Evolutionary conservation across 2,113 vertebrate genomes (phyloP).

Genomic region (Orthonyx spaldingii): DNA sequence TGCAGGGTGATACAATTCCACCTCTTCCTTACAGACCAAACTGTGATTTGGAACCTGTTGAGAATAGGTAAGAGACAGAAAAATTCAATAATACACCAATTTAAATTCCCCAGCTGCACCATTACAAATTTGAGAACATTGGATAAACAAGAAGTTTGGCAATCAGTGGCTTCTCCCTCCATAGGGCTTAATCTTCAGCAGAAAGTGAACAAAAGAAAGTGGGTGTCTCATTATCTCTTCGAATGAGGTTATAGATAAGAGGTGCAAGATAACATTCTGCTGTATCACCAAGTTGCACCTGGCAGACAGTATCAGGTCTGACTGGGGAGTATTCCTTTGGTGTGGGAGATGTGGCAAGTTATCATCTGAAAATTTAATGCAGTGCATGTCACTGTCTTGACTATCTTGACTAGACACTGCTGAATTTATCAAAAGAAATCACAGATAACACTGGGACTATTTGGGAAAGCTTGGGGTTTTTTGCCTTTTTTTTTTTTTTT

Average conservation of each 20-base stretch:
- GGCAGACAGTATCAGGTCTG: neutral
- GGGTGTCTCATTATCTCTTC: neutral
- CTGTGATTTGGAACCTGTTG: neutral
- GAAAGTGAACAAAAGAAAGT: neutral
- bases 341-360: neutral
- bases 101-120: neutral
- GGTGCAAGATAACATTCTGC: neutral
- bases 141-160: neutral
- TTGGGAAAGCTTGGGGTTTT: neutral
- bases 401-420: neutral
- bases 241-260: neutral
- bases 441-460: neutral
- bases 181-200: conserved; percentile 7
- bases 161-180: neutral
- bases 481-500: neutral
- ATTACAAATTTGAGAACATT: neutral
- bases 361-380: neutral
- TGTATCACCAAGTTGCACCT: neutral
- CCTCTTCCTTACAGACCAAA: neutral
- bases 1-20: neutral
- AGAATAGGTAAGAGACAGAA: neutral
- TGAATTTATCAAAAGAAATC: neutral
- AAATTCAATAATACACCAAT: neutral
- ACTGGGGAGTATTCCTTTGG: neutral
- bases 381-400: neutral